phyloP scores from a whole-genome alignment of 2,888 invertebrate species.

The Trimorus sp. region DNA sequence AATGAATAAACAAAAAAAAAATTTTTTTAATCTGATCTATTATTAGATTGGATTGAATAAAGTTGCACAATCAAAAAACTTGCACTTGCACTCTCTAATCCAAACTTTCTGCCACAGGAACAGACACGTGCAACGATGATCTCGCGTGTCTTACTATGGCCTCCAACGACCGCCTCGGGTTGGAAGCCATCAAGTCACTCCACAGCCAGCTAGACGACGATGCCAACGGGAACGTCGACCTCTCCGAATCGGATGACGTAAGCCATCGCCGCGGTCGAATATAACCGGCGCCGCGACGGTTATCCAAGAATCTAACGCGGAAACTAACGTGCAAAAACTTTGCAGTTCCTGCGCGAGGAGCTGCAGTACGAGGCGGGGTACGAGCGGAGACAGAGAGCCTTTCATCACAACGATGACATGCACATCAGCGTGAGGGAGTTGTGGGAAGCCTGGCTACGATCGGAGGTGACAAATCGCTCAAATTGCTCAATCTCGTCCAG shows the following conservation, averaged over 20 bases:
- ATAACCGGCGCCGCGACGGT: neutral
- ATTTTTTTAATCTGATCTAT: no score
- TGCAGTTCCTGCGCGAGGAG: conserved; percentile 96
- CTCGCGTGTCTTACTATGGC: conserved; percentile 87
- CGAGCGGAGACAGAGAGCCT: conserved; percentile 95
- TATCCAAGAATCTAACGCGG: neutral
- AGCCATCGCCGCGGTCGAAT: conserved; percentile 66
- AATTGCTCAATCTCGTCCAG: no score
- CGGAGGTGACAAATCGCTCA: conserved; percentile 88
- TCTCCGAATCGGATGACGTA: conserved; percentile 98
- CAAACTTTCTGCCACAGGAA: conserved; percentile 64
- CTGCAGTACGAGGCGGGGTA: conserved; percentile 97
- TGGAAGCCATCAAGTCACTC: conserved; percentile 95
- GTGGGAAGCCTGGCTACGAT: conserved; percentile 98
- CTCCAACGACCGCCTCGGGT: conserved; percentile 91
- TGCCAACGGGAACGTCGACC: conserved; percentile 98
- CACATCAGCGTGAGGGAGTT: conserved; percentile 98
- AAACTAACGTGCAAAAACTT: no score
- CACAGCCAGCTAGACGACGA: conserved; percentile 99
- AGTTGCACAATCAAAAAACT: no score
- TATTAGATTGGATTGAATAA: no score
- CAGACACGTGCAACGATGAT: conserved; percentile 86
- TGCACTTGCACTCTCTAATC: no score
- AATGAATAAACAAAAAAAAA: no score
- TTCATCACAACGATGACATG: conserved; percentile 98